Base-by-base conservation (phyloP, 2,113 vertebrate species). In the Gymnorhina tibicen region DNA sequence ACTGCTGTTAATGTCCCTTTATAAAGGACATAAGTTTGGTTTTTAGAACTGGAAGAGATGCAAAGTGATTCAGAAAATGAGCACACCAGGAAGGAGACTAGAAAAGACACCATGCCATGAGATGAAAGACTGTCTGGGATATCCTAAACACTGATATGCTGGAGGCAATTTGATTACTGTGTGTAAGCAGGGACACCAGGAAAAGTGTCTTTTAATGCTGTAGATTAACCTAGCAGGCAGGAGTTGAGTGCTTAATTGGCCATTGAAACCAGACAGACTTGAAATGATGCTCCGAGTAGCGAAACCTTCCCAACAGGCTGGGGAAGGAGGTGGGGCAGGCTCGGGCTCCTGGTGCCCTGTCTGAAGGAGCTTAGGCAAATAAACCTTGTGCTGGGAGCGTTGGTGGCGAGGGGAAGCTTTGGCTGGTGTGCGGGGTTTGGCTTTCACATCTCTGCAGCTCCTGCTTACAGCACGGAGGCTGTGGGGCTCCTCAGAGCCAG, bases 91-190 rank as follows among this genome's bases (percentile, higher is more conserved):
- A 89, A 89, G 89, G 62, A 97, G 94, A 44, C 89, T 88, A 76
- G 70, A 47, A 92, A 88, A 92, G 76, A 80, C 42, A 67, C 55
- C 19, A 6, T 88, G 63, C 83, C 35, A 2, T 32, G 73, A 93
- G 95, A 96, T 96, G 77, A 96, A 95, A 95, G 93, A 11, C 60
- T 93, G 89, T 91, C 94, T 95, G 87, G 89, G 73, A 37, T 87
- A 75, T 59, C 80, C 27, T 1, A 47, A 93, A 77, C 46, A 18
- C 52, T 95, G 88, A 92, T 92, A 81, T 28, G 68, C 80, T 63
- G 27, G 73, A 89, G 73, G 89, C 73, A 72, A 21, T 87, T 75
- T 7, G 55, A 73, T 89, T 95, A 10, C 62, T 21, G 26, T 30
- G 28, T 79, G 52, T 59, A 35, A 66, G 42, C 46, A 69, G 63